Evolutionary conservation across 2,113 vertebrate genomes (phyloP).

Genomic region (Corynorhinus townsendii): DNA sequence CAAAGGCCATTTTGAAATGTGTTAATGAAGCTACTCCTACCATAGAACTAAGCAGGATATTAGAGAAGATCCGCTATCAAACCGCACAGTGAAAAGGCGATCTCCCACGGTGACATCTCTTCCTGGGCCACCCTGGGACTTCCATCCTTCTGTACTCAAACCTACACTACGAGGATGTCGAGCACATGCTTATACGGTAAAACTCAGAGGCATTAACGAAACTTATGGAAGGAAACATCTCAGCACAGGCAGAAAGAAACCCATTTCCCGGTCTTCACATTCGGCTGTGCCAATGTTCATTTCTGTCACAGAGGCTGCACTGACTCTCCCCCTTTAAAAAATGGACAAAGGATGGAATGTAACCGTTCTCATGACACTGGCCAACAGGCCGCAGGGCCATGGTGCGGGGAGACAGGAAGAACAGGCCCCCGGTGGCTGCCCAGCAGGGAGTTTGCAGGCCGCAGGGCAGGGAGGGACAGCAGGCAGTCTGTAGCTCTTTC

Average conservation of each 20-base stretch:
- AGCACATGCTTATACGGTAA: not conserved
- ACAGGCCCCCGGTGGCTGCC: not conserved
- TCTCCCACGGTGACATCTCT: not conserved
- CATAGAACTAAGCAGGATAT: not conserved
- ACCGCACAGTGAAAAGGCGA: not conserved
- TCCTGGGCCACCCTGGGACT: not conserved
- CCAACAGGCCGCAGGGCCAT: not conserved
- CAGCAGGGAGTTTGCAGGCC: not conserved
- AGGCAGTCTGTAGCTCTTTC: not conserved
- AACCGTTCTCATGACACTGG: not conserved
- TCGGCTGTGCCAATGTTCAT: not conserved
- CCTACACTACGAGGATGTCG: not conserved
- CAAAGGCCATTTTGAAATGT: not conserved
- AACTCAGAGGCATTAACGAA: conserved; percentile 52
- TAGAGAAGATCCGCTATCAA: not conserved
- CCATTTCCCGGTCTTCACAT: not conserved
- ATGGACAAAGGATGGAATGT: not conserved
- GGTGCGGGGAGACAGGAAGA: not conserved
- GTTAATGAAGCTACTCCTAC: not conserved
- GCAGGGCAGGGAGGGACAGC: accelerated
- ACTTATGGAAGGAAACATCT: conserved; percentile 61
- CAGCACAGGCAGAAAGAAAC: conserved; percentile 53
- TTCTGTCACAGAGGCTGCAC: not conserved
- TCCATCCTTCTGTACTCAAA: not conserved
- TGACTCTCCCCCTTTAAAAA: not conserved